Percentiles rank a stretch among this genome's conserved stretches.
Evolutionary conservation across 2,888 invertebrate species (phyloP).

Genomic region (Drosophila nigricruria): DNA sequence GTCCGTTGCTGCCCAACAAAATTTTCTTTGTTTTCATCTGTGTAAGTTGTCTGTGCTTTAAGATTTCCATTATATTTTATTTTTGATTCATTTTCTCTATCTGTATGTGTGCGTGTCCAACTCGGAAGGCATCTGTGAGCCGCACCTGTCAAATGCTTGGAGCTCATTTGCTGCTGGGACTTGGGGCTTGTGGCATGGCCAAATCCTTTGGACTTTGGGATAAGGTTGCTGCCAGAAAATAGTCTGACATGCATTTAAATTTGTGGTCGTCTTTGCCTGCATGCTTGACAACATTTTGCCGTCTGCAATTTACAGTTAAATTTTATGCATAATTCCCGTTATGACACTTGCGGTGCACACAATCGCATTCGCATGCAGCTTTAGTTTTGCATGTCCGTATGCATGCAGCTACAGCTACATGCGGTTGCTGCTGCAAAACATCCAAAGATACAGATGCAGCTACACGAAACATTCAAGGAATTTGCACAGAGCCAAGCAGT

Average conservation of each 20-base stretch:
- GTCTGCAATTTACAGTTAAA: conserved; percentile 68
- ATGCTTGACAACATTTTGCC: conserved; percentile 62
- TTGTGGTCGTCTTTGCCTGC: conserved; percentile 46
- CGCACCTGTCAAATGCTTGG: conserved; percentile 44
- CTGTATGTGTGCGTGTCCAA: not conserved
- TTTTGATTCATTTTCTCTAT: conserved; percentile 1
- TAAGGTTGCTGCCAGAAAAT: conserved; percentile 33
- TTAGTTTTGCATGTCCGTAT: not conserved
- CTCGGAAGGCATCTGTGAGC: conserved; percentile 1
- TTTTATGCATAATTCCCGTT: conserved; percentile 75
- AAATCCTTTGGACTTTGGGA: conserved; percentile 38
- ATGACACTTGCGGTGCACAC: conserved; percentile 69
- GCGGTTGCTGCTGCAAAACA: conserved; percentile 25
- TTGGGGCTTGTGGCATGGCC: conserved; percentile 19
- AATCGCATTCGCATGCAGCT: conserved; percentile 23
- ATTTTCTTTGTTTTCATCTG: not conserved
- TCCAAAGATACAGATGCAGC: conserved; percentile 30
- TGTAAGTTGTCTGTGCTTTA: not conserved
- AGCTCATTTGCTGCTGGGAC: conserved; percentile 42
- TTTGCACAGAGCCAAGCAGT: conserved; percentile 18
- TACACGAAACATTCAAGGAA: conserved; percentile 19
- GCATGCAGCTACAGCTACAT: conserved; percentile 28
- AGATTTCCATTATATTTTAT: conserved; percentile 6
- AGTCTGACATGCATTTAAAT: conserved; percentile 54
- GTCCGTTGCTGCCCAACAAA: conserved; percentile 16